A percentile compares a stretch with the other conserved stretches of the same genome.
phyloP scores from a whole-genome alignment of 2,797 vertebrate genomes.

The Carcharodon carcharias region DNA sequence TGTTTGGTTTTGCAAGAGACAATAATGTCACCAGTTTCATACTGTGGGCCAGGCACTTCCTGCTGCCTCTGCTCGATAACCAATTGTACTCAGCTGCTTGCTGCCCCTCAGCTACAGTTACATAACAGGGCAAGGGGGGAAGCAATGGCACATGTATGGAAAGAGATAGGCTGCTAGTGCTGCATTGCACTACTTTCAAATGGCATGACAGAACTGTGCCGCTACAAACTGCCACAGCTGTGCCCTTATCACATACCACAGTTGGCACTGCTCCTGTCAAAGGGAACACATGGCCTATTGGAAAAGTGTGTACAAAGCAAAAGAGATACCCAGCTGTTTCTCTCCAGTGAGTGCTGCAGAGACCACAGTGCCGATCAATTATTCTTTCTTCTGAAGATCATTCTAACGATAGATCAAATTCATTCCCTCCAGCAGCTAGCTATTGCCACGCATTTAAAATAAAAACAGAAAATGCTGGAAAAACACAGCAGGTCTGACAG shows the following conservation, averaged over 20 bases:
- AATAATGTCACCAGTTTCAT: not conserved
- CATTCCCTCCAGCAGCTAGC: not conserved
- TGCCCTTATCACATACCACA: not conserved
- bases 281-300: not conserved
- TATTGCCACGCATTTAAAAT: not conserved
- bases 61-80: not conserved
- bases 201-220: not conserved
- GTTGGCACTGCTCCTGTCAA: not conserved
- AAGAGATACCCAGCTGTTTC: conserved; percentile 24
- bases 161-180: not conserved
- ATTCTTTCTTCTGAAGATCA: not conserved
- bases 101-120: not conserved
- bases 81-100: too few species aligned
- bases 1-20: not conserved
- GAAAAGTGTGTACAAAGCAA: not conserved
- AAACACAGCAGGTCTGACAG: too few species aligned
- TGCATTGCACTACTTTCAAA: not conserved
- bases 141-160: too few species aligned
- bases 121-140: too few species aligned
- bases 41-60: not conserved
- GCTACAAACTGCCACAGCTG: not conserved
- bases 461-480: too few species aligned
- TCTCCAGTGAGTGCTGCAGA: not conserved
- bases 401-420: not conserved
- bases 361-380: not conserved